phyloP scores from a whole-genome alignment of 1,140 invertebrate genomes.

The Epicauta chinensis region DNA sequence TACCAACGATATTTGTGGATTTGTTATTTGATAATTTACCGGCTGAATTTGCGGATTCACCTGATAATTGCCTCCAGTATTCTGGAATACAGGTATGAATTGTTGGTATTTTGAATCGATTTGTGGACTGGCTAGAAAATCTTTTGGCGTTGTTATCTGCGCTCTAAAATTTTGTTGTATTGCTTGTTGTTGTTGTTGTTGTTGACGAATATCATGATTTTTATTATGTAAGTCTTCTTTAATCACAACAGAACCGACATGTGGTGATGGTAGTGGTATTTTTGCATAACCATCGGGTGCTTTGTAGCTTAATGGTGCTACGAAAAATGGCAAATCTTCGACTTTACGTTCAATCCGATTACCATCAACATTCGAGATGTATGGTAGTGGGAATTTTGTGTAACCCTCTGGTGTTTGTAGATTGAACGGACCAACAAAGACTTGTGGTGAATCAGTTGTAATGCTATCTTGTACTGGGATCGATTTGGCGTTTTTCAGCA shows the following conservation, averaged over 20 bases:
- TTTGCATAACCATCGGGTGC: slow-evolving; percentile 74
- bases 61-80: too few relatives aligned
- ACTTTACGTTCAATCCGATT: slow-evolving; percentile 66
- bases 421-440: slow-evolving; percentile 73
- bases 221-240: too few relatives aligned
- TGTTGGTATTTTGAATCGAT: too few relatives aligned
- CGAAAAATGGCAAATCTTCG: slow-evolving; percentile 70
- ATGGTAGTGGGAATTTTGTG: slow-evolving; percentile 74
- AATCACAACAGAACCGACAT: slow-evolving; percentile 76
- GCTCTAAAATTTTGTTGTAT: too few relatives aligned
- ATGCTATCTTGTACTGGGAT: slow-evolving; percentile 71
- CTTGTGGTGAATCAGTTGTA: slow-evolving; percentile 56
- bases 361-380: slow-evolving; percentile 65
- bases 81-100: too few relatives aligned
- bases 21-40: too few relatives aligned
- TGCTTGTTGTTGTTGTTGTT: slow-evolving; percentile 4
- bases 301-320: slow-evolving; percentile 74
- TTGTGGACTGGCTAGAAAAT: too few relatives aligned
- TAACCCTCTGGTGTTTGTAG: slow-evolving; percentile 63
- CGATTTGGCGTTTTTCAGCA: slow-evolving; percentile 61
- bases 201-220: background rate
- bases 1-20: too few relatives aligned
- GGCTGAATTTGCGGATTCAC: too few relatives aligned
- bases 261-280: slow-evolving; percentile 74
- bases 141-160: too few relatives aligned